These are phyloP conservation scores for Polypedilum vanderplanki DNA, from an alignment of 1,140 invertebrate genomes.

Conservation along the genomic window DNA sequence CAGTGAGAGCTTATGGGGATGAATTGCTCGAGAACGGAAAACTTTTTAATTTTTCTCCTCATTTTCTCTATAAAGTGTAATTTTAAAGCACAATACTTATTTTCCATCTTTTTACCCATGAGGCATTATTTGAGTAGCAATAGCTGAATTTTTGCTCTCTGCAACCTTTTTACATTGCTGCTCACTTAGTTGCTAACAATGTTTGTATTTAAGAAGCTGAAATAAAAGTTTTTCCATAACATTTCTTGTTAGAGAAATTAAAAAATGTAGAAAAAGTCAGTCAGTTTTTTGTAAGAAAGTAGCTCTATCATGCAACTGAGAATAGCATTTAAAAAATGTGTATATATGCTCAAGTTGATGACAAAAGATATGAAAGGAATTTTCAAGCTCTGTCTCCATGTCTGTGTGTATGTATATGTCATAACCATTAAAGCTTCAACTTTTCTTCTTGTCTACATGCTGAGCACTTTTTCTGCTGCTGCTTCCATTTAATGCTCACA, in stretches of 20 bases:
- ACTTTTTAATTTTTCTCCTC: slow-evolving; percentile 12
- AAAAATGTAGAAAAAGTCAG: too few species aligned
- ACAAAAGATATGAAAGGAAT: slow-evolving; percentile 7
- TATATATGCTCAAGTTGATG: not conserved
- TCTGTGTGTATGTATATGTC: not conserved
- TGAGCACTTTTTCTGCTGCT: not conserved
- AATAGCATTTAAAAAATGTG: not conserved
- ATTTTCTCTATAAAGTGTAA: not conserved
- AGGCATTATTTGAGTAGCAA: not conserved
- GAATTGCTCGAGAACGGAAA: not conserved
- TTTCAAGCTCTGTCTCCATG: not conserved
- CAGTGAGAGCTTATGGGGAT: not conserved
- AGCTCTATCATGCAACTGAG: not conserved
- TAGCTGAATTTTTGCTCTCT: not conserved
- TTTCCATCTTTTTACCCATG: not conserved
- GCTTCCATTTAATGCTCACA: not conserved
- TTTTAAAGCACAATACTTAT: not conserved
- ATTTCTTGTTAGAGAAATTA: not conserved
- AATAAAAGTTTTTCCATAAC: not conserved
- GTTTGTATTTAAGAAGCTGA: not conserved
- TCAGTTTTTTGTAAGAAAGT: too few species aligned
- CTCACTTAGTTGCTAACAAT: not conserved
- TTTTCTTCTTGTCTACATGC: slow-evolving; percentile 9
- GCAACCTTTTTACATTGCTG: not conserved
- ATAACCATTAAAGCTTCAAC: slow-evolving; percentile 8